These are phyloP conservation scores for Equus quagga DNA, from an alignment of 2,113 vertebrate species.

Conservation along the genomic window DNA sequence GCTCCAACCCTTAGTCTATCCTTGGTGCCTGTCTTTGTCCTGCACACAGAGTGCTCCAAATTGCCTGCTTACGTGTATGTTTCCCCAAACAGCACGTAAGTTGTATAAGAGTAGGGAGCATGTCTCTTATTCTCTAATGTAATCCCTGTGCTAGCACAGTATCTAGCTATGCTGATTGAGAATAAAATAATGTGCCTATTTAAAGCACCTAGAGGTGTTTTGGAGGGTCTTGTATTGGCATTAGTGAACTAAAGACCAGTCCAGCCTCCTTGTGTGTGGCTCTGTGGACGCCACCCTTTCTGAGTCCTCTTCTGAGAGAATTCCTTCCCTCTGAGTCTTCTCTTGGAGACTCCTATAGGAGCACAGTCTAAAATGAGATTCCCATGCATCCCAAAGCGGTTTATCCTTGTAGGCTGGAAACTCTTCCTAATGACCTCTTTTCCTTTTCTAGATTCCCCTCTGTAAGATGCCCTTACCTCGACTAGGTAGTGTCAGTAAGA, in stretches of 20 bases:
- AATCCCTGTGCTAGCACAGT: not conserved
- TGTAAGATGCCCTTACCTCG: constrained; percentile 16
- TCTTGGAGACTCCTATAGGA: not conserved
- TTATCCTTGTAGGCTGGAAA: not conserved
- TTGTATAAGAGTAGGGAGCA: not conserved
- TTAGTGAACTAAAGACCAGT: not conserved
- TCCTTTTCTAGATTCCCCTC: not conserved
- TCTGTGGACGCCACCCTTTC: not conserved
- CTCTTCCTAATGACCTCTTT: not conserved
- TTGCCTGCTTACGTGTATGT: not conserved
- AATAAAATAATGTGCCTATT: not conserved
- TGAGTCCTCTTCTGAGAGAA: not conserved
- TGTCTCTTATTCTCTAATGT: not conserved
- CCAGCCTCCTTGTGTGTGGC: not conserved
- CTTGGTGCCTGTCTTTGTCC: not conserved
- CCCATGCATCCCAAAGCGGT: not conserved
- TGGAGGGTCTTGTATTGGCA: not conserved
- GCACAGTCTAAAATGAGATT: not conserved
- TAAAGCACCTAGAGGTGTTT: not conserved
- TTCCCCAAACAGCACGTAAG: not conserved
- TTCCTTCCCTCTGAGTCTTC: not conserved
- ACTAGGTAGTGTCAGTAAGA: not conserved
- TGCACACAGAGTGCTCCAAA: not conserved
- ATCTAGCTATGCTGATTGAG: not conserved
- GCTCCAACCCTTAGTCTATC: not conserved